Evolutionary conservation across 2,113 vertebrate genomes (phyloP).

Genomic region (Origma solitaria): DNA sequence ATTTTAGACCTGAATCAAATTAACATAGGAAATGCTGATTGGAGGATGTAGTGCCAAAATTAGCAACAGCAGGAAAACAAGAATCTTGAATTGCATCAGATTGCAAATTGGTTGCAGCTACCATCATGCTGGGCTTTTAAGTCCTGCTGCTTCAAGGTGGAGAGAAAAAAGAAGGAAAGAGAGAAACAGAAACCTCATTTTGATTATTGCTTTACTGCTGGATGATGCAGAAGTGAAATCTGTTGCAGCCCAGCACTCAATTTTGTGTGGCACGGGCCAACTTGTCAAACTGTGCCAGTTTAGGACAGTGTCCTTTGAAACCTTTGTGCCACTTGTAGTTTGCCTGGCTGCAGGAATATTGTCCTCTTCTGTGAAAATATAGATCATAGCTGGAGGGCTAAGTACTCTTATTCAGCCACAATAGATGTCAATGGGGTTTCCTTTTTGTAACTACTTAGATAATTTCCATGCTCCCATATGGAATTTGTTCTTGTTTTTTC

Average conservation of each 20-base stretch:
- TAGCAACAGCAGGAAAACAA: conserved; percentile 57
- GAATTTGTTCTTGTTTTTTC: conserved; percentile 40
- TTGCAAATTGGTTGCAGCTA: conserved; percentile 48
- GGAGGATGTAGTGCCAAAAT: conserved; percentile 42
- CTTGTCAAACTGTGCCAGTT: neutral
- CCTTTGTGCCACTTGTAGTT: neutral
- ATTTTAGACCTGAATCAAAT: conserved; percentile 25
- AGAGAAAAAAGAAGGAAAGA: neutral
- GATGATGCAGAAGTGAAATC: neutral
- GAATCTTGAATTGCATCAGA: conserved; percentile 45
- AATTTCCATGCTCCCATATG: conserved; percentile 5
- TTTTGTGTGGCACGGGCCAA: neutral
- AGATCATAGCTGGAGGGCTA: neutral
- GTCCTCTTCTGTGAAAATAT: neutral
- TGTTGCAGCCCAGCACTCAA: neutral
- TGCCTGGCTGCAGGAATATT: neutral
- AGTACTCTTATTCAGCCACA: conserved; percentile 1
- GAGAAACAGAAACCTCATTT: neutral
- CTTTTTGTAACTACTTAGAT: conserved; percentile 31
- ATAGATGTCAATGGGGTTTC: neutral
- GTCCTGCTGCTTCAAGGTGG: conserved; percentile 15
- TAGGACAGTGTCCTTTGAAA: neutral
- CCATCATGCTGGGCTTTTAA: conserved; percentile 52
- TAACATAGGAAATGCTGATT: conserved; percentile 33
- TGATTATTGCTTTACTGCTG: neutral